A percentile compares a stretch with the other conserved stretches of the same genome.
Evolutionary conservation across 2,113 vertebrate species (phyloP).

Genomic region (Scolopax mira): DNA sequence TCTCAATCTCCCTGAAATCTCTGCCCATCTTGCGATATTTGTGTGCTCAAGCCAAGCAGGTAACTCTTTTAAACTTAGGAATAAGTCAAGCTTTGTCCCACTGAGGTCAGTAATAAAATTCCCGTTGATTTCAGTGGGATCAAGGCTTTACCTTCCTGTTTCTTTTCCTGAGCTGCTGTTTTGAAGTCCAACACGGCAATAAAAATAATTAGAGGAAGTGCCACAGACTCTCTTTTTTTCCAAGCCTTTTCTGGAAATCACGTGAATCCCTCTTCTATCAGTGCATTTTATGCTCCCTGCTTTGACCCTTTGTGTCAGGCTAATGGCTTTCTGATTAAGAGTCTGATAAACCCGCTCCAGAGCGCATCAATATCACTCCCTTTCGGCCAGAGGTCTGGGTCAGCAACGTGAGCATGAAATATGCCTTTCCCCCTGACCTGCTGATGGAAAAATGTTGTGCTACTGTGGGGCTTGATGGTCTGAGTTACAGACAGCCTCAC

Average conservation of each 20-base stretch:
- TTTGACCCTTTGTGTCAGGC: slow-evolving; percentile 44
- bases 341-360: slow-evolving; percentile 35
- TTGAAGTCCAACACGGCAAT: slow-evolving; percentile 38
- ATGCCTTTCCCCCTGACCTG: neutral
- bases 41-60: neutral
- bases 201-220: slow-evolving; percentile 62
- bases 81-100: neutral
- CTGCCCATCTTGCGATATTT: neutral
- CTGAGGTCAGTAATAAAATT: slow-evolving; percentile 25
- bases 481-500: neutral
- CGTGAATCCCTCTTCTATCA: neutral
- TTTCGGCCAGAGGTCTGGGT: neutral
- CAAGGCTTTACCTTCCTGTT: neutral
- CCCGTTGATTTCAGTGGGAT: neutral
- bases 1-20: neutral
- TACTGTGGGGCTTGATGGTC: neutral
- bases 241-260: slow-evolving; percentile 29
- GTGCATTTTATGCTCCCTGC: neutral
- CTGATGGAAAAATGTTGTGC: neutral
- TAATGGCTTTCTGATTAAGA: slow-evolving; percentile 44
- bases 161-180: slow-evolving; percentile 36
- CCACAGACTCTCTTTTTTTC: slow-evolving; percentile 27
- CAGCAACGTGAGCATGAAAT: neutral
- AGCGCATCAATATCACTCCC: neutral
- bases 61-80: neutral